Evolutionary conservation across 2,113 vertebrate species (phyloP).

Genomic region (Brachyhypopomus gauderio): DNA sequence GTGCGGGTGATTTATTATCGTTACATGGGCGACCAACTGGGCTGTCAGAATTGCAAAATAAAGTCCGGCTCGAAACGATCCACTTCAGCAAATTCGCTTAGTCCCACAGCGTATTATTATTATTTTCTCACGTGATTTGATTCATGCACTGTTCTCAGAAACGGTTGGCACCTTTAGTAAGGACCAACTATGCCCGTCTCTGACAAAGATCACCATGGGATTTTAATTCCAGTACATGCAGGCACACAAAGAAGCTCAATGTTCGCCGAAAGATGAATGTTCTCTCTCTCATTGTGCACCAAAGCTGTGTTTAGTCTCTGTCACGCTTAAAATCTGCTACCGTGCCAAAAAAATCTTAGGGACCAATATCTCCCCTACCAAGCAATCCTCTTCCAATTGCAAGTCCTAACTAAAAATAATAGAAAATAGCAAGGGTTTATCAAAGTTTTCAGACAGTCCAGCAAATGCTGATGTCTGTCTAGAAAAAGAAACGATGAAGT

Average conservation of each 20-base stretch:
- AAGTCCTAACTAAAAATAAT: too few species aligned
- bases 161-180: background rate
- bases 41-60: constrained; percentile 40
- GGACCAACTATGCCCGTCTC: background rate
- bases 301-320: constrained; percentile 22
- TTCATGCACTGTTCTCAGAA: background rate
- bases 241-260: constrained; percentile 22
- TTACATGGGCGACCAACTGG: constrained; percentile 32
- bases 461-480: too few species aligned
- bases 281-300: constrained; percentile 29
- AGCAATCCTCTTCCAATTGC: background rate
- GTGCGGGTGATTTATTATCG: constrained; percentile 38
- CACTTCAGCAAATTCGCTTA: constrained; percentile 54
- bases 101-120: background rate
- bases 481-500: too few species aligned
- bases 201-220: constrained; percentile 20
- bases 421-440: too few species aligned
- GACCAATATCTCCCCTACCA: background rate
- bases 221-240: constrained; percentile 5
- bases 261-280: constrained; percentile 38
- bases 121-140: background rate
- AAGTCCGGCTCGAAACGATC: constrained; percentile 46
- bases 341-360: constrained; percentile 21
- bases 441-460: too few species aligned
- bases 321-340: constrained; percentile 22